phyloP scores from a whole-genome alignment of 2,113 vertebrate genomes.

The Guaruba guarouba region DNA sequence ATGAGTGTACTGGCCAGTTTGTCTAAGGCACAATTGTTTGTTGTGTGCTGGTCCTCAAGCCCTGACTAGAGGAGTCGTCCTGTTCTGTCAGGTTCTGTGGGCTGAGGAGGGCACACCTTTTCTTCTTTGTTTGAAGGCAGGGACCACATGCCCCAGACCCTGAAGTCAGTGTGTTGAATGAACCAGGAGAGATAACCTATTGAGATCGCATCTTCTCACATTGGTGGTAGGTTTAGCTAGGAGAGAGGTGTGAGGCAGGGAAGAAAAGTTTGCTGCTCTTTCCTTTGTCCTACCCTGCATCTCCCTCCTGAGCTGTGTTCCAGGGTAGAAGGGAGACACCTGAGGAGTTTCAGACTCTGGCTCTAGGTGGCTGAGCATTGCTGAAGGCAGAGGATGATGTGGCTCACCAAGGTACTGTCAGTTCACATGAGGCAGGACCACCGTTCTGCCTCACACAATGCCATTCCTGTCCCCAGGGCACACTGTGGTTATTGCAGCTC shows the following conservation, averaged over 20 bases:
- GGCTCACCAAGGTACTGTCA: fast-evolving
- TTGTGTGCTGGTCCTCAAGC: background rate
- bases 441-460: fast-evolving
- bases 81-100: background rate
- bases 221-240: background rate
- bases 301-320: background rate
- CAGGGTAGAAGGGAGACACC: background rate
- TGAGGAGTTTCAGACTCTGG: background rate
- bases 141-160: background rate
- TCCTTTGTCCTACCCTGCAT: background rate
- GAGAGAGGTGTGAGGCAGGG: background rate
- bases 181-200: background rate
- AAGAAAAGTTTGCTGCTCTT: background rate
- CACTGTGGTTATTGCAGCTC: fast-evolving
- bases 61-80: background rate
- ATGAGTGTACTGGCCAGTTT: background rate
- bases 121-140: background rate
- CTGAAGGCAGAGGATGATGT: background rate
- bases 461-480: background rate
- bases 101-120: background rate
- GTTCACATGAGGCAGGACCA: background rate
- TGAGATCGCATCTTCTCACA: background rate
- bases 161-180: background rate
- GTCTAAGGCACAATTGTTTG: background rate
- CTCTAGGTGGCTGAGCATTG: background rate